Evolutionary conservation across 2,113 vertebrate species (phyloP).

Genomic region (Chlorocebus sabaeus): DNA sequence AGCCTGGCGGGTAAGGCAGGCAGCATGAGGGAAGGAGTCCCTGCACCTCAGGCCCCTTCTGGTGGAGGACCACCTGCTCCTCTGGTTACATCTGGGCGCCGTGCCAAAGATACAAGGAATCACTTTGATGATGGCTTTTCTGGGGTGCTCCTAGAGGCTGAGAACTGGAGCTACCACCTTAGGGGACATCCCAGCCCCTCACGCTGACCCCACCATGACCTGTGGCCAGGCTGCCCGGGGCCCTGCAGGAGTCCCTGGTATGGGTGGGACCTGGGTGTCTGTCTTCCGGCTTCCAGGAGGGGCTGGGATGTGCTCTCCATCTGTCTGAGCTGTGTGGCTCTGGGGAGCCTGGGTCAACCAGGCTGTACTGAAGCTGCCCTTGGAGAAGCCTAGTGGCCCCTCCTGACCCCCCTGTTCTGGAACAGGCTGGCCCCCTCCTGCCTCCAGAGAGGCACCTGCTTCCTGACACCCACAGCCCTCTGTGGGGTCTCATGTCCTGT

Average conservation of each 20-base stretch:
- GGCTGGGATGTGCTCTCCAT: not conserved
- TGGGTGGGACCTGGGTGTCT: not conserved
- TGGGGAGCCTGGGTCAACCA: not conserved
- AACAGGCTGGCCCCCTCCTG: no score
- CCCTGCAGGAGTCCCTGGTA: not conserved
- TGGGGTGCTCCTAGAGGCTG: not conserved
- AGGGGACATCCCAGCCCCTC: not conserved
- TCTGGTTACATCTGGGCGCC: not conserved
- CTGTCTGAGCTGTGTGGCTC: not conserved
- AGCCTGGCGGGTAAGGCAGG: not conserved
- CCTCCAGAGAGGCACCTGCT: not conserved
- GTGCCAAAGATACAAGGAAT: not conserved
- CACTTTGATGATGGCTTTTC: not conserved
- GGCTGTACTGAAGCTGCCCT: not conserved
- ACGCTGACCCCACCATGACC: not conserved
- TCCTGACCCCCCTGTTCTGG: not conserved
- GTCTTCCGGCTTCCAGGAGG: not conserved
- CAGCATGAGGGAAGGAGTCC: not conserved
- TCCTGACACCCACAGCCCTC: fast-evolving
- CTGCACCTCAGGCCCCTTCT: not conserved
- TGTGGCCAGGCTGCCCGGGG: not conserved
- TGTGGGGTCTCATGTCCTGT: fast-evolving
- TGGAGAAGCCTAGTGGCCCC: not conserved
- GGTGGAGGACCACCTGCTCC: not conserved
- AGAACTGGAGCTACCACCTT: not conserved